Percentiles rank a stretch among this genome's conserved stretches.
These are phyloP conservation scores for Diplodus puntazzo DNA, from an alignment of 2,797 vertebrate genomes.

Conservation along the genomic window DNA sequence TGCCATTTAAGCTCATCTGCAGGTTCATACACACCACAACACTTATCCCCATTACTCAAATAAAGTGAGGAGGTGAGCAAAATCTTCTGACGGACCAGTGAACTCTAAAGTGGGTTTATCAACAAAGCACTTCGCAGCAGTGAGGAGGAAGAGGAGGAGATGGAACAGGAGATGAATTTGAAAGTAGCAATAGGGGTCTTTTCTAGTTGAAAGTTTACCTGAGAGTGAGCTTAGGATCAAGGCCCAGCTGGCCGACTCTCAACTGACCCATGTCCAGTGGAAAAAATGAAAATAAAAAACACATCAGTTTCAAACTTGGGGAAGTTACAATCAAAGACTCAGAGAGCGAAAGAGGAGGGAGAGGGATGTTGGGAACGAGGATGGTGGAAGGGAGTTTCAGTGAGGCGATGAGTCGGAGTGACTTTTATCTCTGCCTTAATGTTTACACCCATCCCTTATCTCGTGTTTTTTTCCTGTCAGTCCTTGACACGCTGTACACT, in stretches of 20 bases:
- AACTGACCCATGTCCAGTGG: conserved; percentile 49
- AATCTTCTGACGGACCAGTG: conserved; percentile 48
- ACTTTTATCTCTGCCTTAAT: conserved; percentile 39
- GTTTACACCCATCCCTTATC: conserved; percentile 1
- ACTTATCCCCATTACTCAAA: conserved; percentile 37
- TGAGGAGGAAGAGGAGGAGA: conserved; percentile 12
- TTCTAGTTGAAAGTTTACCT: conserved; percentile 73
- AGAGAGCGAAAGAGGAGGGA: conserved; percentile 13
- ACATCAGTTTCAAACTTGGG: conserved; percentile 57
- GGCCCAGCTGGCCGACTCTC: conserved; percentile 50
- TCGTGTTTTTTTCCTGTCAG: conserved; percentile 1
- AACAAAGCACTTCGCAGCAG: conserved; percentile 59
- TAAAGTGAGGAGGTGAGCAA: conserved; percentile 36
- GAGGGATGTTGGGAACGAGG: not conserved
- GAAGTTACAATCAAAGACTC: conserved; percentile 50
- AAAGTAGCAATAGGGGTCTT: conserved; percentile 68
- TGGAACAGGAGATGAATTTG: conserved; percentile 52
- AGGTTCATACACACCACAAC: conserved; percentile 14
- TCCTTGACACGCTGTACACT: conserved; percentile 3
- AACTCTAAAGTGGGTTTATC: conserved; percentile 67
- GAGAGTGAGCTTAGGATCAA: conserved; percentile 61
- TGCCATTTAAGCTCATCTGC: conserved; percentile 44
- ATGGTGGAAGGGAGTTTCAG: conserved; percentile 8
- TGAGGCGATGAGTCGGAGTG: conserved; percentile 42
- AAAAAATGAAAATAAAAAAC: conserved; percentile 25